Conservation (phyloP, 2,113 vertebrate species). For the Plectropomus leopardus region DNA sequence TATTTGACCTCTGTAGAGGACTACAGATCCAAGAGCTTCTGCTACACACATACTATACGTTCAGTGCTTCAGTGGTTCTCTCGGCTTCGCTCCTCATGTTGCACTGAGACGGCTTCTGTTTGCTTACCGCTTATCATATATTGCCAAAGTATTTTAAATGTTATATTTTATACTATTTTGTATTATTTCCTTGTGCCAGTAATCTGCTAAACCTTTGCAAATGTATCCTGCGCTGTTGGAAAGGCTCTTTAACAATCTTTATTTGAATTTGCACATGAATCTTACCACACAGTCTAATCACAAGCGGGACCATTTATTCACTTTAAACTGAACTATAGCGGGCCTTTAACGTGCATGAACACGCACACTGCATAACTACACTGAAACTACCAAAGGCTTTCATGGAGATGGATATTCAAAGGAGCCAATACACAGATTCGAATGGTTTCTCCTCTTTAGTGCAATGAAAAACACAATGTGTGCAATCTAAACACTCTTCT, state of each 20-base stretch:
- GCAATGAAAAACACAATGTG: conserved; percentile 18
- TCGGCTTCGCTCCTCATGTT: neutral
- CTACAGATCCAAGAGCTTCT: conserved; percentile 9
- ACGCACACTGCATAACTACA: conserved; percentile 35
- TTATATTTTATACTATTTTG: conserved; percentile 58
- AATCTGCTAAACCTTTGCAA: conserved; percentile 9
- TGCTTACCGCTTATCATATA: conserved; percentile 47
- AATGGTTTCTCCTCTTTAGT: conserved; percentile 1
- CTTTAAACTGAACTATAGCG: neutral
- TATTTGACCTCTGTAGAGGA: neutral
- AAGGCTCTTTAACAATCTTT: neutral
- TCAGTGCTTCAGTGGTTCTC: conserved; percentile 2
- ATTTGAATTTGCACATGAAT: conserved; percentile 42
- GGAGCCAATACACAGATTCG: conserved; percentile 1
- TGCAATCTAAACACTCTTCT: conserved; percentile 9
- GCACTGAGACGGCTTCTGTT: conserved; percentile 10
- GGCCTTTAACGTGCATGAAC: conserved; percentile 43
- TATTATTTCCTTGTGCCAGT: conserved; percentile 49
- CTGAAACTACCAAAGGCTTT: conserved; percentile 71
- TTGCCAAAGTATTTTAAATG: conserved; percentile 56
- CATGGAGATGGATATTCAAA: conserved; percentile 20
- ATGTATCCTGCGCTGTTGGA: conserved; percentile 1
- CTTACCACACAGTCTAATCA: conserved; percentile 2
- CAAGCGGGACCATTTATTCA: conserved; percentile 11
- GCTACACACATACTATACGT: conserved; percentile 1